Evolutionary conservation across 2,888 invertebrate genomes (phyloP).

Genomic region (Chaitophorus viminalis): DNA sequence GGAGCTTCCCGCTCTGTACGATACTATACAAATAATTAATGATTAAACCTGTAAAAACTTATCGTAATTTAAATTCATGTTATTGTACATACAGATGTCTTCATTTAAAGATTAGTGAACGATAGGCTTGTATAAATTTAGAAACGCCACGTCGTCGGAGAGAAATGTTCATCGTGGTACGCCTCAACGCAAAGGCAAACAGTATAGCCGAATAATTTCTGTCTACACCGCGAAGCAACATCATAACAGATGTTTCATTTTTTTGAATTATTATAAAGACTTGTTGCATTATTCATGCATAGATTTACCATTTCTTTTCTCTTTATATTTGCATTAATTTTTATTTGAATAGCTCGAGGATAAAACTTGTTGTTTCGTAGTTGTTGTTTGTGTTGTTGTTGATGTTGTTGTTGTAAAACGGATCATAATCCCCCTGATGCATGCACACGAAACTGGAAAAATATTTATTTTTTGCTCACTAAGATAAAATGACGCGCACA

Average conservation of each 20-base stretch:
- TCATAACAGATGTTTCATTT: background rate
- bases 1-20: no score
- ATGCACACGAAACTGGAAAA: background rate
- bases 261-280: background rate
- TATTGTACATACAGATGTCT: no score
- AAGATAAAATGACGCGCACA: background rate
- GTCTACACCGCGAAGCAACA: background rate
- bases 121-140: no score
- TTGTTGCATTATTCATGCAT: slow-evolving; percentile 31
- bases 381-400: no score
- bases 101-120: no score
- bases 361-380: background rate
- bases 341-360: background rate
- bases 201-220: background rate
- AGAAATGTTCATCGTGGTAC: background rate
- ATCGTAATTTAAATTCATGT: no score
- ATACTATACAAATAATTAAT: no score
- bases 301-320: slow-evolving; percentile 8
- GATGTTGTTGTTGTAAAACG: background rate
- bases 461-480: background rate
- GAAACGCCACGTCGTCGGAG: no score
- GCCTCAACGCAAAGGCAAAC: background rate
- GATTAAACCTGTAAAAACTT: no score
- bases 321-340: slow-evolving; percentile 23
- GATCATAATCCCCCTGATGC: no score